Conservation (phyloP, 1,140 invertebrate species). For the Bombus cullumanus region DNA sequence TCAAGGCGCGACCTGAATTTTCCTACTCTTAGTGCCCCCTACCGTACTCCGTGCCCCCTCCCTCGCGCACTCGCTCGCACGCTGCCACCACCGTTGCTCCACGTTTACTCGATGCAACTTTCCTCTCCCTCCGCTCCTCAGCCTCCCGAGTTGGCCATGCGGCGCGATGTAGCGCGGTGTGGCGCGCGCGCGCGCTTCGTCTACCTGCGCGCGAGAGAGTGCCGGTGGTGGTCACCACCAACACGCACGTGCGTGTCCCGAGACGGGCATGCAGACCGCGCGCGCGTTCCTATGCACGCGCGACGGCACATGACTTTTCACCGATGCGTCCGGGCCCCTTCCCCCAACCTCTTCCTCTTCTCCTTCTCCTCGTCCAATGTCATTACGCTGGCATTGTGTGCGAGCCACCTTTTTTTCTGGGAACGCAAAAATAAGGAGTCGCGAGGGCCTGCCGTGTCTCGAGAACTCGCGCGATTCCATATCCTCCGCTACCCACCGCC, state of each 20-base stretch:
- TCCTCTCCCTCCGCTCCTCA: neutral
- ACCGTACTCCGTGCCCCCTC: constrained; percentile 26
- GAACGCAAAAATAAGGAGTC: constrained; percentile 67
- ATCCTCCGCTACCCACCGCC: neutral
- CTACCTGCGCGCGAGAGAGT: constrained; percentile 58
- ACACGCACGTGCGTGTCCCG: constrained; percentile 8
- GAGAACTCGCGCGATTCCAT: constrained; percentile 48
- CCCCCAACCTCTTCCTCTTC: neutral
- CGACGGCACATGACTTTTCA: constrained; percentile 14
- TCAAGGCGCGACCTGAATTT: constrained; percentile 84
- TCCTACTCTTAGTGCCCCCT: constrained; percentile 77
- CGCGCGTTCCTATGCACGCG: constrained; percentile 6
- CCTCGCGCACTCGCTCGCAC: neutral
- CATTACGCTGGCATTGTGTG: neutral
- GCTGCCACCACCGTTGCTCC: constrained; percentile 32
- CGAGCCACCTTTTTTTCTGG: constrained; percentile 36
- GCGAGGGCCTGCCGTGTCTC: constrained; percentile 22
- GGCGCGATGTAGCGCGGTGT: neutral
- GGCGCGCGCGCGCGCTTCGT: constrained; percentile 20
- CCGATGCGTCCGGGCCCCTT: neutral
- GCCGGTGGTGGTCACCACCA: constrained; percentile 13
- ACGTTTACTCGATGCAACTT: constrained; percentile 58
- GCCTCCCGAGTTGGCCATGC: neutral
- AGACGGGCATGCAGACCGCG: no score
- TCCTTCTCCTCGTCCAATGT: neutral